Evolutionary conservation across 1,140 invertebrate species (phyloP).

Genomic region (Papilio glaucus): DNA sequence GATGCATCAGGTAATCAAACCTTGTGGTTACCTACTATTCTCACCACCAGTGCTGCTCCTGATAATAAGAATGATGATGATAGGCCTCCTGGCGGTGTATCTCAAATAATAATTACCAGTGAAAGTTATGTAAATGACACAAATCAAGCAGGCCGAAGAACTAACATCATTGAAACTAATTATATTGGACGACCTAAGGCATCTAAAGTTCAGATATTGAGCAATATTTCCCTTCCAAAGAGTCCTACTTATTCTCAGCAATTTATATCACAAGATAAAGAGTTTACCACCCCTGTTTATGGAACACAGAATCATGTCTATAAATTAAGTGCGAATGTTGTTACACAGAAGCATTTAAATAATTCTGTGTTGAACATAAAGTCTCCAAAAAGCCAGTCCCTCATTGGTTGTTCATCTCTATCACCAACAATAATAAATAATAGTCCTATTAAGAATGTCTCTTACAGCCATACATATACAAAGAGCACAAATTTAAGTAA

Average conservation of each 20-base stretch:
- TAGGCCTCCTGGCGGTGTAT: slow-evolving; percentile 67
- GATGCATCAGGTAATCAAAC: slow-evolving; percentile 77
- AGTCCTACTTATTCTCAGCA: slow-evolving; percentile 72
- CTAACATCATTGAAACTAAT: slow-evolving; percentile 74
- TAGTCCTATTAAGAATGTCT: slow-evolving; percentile 72
- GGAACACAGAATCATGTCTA: slow-evolving; percentile 76
- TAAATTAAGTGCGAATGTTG: slow-evolving; percentile 69
- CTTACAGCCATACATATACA: slow-evolving; percentile 73
- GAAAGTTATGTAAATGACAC: slow-evolving; percentile 74
- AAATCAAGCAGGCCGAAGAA: slow-evolving; percentile 60
- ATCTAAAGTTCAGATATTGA: slow-evolving; percentile 79
- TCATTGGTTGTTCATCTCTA: slow-evolving; percentile 69
- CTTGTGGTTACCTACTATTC: slow-evolving; percentile 75
- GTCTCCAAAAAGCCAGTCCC: slow-evolving; percentile 68
- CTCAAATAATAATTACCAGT: slow-evolving; percentile 80
- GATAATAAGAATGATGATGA: slow-evolving; percentile 74
- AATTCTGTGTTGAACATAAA: slow-evolving; percentile 74
- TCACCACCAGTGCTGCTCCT: slow-evolving; percentile 67
- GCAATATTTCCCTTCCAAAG: slow-evolving; percentile 78
- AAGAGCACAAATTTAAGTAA: slow-evolving; percentile 77
- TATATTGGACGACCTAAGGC: slow-evolving; percentile 69
- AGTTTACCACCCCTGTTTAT: slow-evolving; percentile 69
- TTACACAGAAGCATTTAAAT: slow-evolving; percentile 70
- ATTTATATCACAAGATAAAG: slow-evolving; percentile 68
- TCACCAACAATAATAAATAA: slow-evolving; percentile 70